A percentile compares a stretch with the other conserved stretches of the same genome.
Conservation (phyloP, 2,113 vertebrate genomes). For the Vimba vimba region DNA sequence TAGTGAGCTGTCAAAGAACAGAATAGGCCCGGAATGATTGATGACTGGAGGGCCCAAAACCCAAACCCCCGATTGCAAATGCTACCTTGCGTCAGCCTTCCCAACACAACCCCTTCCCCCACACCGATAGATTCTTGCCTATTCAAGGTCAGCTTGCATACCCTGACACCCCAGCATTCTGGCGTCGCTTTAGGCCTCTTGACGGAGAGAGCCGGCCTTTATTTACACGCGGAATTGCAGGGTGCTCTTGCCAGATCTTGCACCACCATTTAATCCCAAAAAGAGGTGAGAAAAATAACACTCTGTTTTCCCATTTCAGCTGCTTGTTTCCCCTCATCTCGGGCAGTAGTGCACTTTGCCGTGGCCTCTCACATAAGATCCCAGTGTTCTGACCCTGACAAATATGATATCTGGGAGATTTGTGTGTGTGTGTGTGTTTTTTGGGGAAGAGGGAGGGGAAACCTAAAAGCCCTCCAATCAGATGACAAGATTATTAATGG, state of each 20-base stretch:
- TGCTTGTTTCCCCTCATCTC: constrained; percentile 56
- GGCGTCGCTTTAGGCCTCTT: constrained; percentile 77
- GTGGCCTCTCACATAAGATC: constrained; percentile 2
- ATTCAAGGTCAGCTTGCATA: constrained; percentile 89
- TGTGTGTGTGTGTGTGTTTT: neutral
- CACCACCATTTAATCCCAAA: constrained; percentile 78
- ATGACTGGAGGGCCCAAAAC: constrained; percentile 98
- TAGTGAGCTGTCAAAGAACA: constrained; percentile 99
- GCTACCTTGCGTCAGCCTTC: constrained; percentile 93
- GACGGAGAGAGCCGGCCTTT: constrained; percentile 72
- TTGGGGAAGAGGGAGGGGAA: constrained; percentile 46
- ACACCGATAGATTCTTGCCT: constrained; percentile 76
- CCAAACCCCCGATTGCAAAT: constrained; percentile 97
- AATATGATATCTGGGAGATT: constrained; percentile 26
- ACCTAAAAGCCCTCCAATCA: constrained; percentile 82
- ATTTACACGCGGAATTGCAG: constrained; percentile 68
- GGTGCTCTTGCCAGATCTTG: constrained; percentile 74
- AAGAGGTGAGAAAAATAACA: constrained; percentile 66
- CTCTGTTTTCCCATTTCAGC: constrained; percentile 69
- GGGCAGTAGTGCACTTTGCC: constrained; percentile 60
- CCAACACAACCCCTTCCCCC: constrained; percentile 75
- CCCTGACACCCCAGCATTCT: constrained; percentile 83
- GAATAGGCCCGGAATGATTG: constrained; percentile 98
- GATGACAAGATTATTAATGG: constrained; percentile 99
- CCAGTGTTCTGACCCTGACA: constrained; percentile 43